Evolutionary conservation across 2,113 vertebrate genomes (phyloP).

Genomic region (Mesitornis unicolor): DNA sequence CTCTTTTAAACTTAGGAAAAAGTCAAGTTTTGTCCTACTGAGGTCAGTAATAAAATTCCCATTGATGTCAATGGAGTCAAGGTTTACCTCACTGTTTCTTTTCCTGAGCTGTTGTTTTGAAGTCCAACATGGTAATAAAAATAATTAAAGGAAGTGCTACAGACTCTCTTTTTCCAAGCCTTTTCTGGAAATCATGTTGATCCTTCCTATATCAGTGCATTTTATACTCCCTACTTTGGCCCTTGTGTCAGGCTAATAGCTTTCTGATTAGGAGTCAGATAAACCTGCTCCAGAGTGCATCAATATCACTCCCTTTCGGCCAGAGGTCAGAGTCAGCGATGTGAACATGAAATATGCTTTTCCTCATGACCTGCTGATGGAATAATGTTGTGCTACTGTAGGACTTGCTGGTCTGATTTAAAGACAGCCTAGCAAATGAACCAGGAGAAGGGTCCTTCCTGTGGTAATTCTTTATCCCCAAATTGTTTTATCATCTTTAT

Average conservation of each 20-base stretch:
- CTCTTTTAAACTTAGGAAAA: neutral
- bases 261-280: conserved; percentile 42
- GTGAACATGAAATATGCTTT: neutral
- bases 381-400: neutral
- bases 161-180: conserved; percentile 18
- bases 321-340: neutral
- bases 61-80: neutral
- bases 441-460: neutral
- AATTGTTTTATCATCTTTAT: neutral
- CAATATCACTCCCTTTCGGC: neutral
- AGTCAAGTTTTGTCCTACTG: neutral
- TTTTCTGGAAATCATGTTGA: neutral
- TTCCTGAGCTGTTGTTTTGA: conserved; percentile 37
- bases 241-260: conserved; percentile 38
- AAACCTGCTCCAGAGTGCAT: conserved; percentile 3
- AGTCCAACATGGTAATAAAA: conserved; percentile 45
- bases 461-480: neutral
- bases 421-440: neutral
- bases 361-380: neutral
- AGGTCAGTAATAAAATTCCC: conserved; percentile 20
- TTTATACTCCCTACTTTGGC: conserved; percentile 30
- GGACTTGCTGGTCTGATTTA: neutral
- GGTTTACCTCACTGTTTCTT: neutral
- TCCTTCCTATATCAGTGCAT: neutral
- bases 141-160: conserved; percentile 49